phyloP scores from a whole-genome alignment of 2,888 invertebrate species.

The Seira musarum region DNA sequence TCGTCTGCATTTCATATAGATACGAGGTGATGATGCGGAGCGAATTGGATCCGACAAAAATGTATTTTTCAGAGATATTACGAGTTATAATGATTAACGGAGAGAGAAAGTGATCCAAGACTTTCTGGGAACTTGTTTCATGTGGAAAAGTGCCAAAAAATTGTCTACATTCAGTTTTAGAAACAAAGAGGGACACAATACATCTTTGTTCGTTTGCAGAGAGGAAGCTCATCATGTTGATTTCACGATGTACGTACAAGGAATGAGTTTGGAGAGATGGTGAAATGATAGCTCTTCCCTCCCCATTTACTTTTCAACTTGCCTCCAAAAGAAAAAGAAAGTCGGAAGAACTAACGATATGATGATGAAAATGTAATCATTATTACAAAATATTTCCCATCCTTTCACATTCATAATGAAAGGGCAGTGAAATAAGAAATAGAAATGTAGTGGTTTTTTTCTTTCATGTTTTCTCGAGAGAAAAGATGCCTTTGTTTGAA shows the following conservation, averaged over 20 bases:
- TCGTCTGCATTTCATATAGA: background rate
- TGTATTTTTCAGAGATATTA: background rate
- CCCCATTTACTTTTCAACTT: no score
- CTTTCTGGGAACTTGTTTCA: background rate
- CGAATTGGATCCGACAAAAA: slow-evolving; percentile 42
- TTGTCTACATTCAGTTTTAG: background rate
- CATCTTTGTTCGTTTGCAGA: background rate
- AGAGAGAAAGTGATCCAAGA: background rate
- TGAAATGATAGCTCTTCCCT: background rate
- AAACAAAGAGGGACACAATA: background rate
- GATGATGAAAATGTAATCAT: slow-evolving; percentile 6
- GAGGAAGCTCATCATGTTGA: background rate
- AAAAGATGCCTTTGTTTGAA: background rate
- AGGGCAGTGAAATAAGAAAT: background rate
- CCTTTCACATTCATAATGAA: slow-evolving; percentile 1
- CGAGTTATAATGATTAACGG: background rate
- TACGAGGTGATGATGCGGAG: slow-evolving; percentile 27
- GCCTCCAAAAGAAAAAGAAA: no score
- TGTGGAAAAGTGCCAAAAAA: slow-evolving; percentile 14
- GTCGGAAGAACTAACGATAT: background rate
- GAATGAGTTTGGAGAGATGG: no score
- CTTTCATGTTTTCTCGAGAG: background rate
- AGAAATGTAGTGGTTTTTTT: background rate
- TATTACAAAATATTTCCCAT: slow-evolving; percentile 6
- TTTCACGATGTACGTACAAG: no score